Evolutionary conservation across 2,888 invertebrate species (phyloP), one percentile per base, ranked within the genome.

Genomic region (Cheilosia impressa): DNA sequence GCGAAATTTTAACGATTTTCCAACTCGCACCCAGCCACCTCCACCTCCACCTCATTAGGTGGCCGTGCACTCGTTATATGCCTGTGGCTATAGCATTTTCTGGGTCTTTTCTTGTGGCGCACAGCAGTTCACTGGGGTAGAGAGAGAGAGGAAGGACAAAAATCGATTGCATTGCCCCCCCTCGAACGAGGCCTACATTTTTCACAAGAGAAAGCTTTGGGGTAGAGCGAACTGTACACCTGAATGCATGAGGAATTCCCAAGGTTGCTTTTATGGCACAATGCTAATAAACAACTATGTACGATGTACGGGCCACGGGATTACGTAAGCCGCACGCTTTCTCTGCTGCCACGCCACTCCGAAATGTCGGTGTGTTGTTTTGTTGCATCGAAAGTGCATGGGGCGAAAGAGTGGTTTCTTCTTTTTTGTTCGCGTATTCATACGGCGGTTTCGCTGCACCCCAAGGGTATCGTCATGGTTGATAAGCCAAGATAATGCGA

Each of bases 181-280:
- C 60, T 68, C 17, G 52, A 60, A 60, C 19, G 27, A 77, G 68
- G 60, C 77, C 68, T 77, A 68, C 24, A 60, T 77, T 77, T 60
- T 60, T 13, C n/a, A 27, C 2, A 53, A n/a, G 31, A 45, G 24
- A 53, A 50, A n/a, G 1, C 43, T 24, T 7, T 17, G 31, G 10
- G 22, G 63, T 17, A 34, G n/a, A 53, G 34, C 41, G 19, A 41
- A 53, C 57, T 27, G 38, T 65, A 60, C 71, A 73, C 78, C 68
- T 84, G 63, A 75, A 69, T 79, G 73, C 65, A 79, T 71, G 58
- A 69, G 58, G 45, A 68, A 79, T 58, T 63, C 63, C 75, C 83
- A 84, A 84, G 83, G 83, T 79, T 79, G 68, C 45, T 41, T 45
- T 78, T 58, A 78, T 78, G 38, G 73, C 63, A 65, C 65, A 79